Percentiles rank a stretch among this genome's conserved stretches.
phyloP scores from a whole-genome alignment of 2,888 invertebrate genomes.

The Cerastis rubricosa region DNA sequence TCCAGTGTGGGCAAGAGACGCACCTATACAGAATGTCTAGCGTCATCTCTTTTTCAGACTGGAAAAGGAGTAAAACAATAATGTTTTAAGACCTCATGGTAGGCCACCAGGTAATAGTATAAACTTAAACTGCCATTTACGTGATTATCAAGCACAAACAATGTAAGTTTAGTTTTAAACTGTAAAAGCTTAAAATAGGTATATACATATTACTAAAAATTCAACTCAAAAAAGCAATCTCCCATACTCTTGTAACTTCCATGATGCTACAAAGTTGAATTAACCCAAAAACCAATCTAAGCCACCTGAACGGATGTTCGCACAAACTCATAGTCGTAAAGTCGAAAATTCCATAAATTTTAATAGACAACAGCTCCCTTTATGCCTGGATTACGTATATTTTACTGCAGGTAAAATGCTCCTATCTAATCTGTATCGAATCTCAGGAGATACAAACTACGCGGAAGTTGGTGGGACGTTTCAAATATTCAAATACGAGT shows the following conservation, averaged over 20 bases:
- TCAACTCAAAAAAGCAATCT: not conserved
- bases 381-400: conserved; percentile 68
- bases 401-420: conserved; percentile 66
- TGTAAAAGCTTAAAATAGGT: too few species aligned
- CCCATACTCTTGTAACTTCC: not conserved
- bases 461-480: conserved; percentile 70
- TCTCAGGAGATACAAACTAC: conserved; percentile 65
- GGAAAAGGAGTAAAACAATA: too few species aligned
- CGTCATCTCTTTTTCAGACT: too few species aligned
- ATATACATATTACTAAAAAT: too few species aligned
- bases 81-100: too few species aligned
- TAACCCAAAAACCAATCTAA: conserved; percentile 24
- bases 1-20: too few species aligned
- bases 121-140: too few species aligned
- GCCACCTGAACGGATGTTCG: conserved; percentile 55
- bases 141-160: too few species aligned
- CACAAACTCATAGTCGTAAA: conserved; percentile 58
- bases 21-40: too few species aligned
- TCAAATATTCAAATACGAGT: conserved; percentile 76
- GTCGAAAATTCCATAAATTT: conserved; percentile 63
- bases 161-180: too few species aligned
- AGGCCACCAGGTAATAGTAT: too few species aligned
- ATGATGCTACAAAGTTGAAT: conserved; percentile 8
- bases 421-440: conserved; percentile 69
- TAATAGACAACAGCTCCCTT: conserved; percentile 67